These are phyloP conservation scores for Caenorhabditis drosophilae DNA, from an alignment of 2,888 invertebrate species.

Conservation along the genomic window DNA sequence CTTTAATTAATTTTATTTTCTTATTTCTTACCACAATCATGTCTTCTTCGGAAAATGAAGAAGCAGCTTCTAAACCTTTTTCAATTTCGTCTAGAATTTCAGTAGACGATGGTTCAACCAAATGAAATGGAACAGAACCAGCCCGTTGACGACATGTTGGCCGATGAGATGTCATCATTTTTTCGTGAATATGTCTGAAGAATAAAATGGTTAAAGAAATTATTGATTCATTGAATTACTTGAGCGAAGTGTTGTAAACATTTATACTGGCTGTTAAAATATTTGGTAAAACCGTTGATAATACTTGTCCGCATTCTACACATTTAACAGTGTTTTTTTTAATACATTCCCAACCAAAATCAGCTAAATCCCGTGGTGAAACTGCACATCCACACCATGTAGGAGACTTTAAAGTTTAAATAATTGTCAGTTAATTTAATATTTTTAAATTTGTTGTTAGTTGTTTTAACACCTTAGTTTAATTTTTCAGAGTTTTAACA, in stretches of 20 bases:
- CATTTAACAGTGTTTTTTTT: conserved; percentile 35
- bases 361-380: conserved; percentile 40
- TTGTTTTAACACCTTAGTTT: neutral
- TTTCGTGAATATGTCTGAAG: conserved; percentile 30
- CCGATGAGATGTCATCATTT: conserved; percentile 28
- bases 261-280: conserved; percentile 32
- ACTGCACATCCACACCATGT: conserved; percentile 31
- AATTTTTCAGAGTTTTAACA: too few species aligned
- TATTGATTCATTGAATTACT: conserved; percentile 13
- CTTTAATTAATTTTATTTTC: too few species aligned
- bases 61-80: conserved; percentile 9
- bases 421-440: neutral
- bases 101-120: conserved; percentile 17
- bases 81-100: conserved; percentile 30
- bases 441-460: neutral
- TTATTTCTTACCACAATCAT: conserved; percentile 13
- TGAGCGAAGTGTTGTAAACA: conserved; percentile 28
- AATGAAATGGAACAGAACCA: conserved; percentile 24
- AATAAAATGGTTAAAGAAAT: neutral
- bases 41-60: conserved; percentile 11
- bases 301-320: conserved; percentile 22
- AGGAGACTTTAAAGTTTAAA: conserved; percentile 22
- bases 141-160: conserved; percentile 26
- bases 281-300: conserved; percentile 32
- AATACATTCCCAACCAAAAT: conserved; percentile 39